Percentiles rank a stretch among this genome's conserved stretches.
Conservation (phyloP, 2,888 invertebrate species). For the Drosophila emarginata region DNA sequence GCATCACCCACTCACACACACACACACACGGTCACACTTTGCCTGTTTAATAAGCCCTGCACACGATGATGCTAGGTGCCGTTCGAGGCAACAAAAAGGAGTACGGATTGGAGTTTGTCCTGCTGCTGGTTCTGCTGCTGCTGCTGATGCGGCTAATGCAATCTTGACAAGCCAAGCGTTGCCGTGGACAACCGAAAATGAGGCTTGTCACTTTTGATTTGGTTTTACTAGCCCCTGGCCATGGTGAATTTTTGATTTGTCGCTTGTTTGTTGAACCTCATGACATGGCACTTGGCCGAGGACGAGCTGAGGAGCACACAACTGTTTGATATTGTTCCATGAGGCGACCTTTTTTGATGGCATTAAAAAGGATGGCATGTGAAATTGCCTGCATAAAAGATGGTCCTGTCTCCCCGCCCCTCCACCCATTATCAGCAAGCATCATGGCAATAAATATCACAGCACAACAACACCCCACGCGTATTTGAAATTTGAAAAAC, state of each 20-base stretch:
- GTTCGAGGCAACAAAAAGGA: conserved; percentile 13
- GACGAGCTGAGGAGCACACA: background rate
- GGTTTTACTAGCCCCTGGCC: conserved; percentile 50
- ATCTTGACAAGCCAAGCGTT: conserved; percentile 66
- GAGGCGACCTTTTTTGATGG: conserved; percentile 39
- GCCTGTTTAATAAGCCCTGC: conserved; percentile 57
- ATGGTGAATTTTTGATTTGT: conserved; percentile 62
- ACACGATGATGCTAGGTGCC: conserved; percentile 23
- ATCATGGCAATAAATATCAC: no score
- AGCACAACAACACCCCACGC: no score
- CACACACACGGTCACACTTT: background rate
- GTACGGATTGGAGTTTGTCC: background rate
- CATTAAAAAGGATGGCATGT: background rate
- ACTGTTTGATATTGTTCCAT: conserved; percentile 35
- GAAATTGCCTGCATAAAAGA: no score
- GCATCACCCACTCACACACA: conserved; percentile 4
- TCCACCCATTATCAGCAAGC: no score
- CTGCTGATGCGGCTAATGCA: conserved; percentile 57
- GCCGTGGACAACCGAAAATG: conserved; percentile 63
- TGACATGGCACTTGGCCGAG: conserved; percentile 15
- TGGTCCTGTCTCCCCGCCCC: no score
- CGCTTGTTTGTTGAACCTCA: conserved; percentile 48
- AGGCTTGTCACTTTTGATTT: conserved; percentile 75
- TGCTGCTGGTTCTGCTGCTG: background rate
- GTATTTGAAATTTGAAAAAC: no score